Conservation (phyloP, 2,113 vertebrate genomes). For the Oncorhynchus clarkii region DNA sequence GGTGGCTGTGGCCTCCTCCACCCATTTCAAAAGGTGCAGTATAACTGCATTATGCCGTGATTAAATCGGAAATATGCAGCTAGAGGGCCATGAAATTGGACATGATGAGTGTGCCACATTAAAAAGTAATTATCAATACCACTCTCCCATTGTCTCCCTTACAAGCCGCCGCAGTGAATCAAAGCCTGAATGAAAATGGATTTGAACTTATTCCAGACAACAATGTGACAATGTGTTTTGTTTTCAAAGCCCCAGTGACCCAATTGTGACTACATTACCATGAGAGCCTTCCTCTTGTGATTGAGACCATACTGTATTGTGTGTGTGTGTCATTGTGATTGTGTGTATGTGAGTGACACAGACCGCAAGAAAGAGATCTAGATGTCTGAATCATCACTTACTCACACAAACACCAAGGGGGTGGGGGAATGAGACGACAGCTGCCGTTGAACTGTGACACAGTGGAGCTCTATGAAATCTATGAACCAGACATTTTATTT, state of each 20-base stretch:
- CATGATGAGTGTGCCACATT: slow-evolving; percentile 76
- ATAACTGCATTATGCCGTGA: slow-evolving; percentile 68
- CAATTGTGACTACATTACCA: neutral
- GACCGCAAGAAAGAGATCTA: neutral
- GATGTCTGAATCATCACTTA: neutral
- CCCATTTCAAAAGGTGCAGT: slow-evolving; percentile 17
- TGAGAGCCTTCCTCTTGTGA: neutral
- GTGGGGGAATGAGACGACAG: slow-evolving; percentile 40
- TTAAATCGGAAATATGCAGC: slow-evolving; percentile 72
- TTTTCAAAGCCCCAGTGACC: neutral
- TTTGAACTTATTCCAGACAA: neutral
- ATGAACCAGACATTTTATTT: slow-evolving; percentile 45
- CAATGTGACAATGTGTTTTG: slow-evolving; percentile 5
- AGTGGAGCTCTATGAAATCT: slow-evolving; percentile 57
- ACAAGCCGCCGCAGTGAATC: neutral
- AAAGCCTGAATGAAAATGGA: neutral
- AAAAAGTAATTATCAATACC: slow-evolving; percentile 75
- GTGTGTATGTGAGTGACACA: neutral
- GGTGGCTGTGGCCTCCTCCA: too few species aligned
- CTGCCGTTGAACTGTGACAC: slow-evolving; percentile 43
- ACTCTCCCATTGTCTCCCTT: slow-evolving; percentile 63
- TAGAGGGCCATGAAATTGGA: slow-evolving; percentile 74
- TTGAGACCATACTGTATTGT: neutral
- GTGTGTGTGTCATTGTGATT: neutral
- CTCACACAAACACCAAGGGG: neutral